Base-by-base conservation (phyloP, 2,797 vertebrate genomes). In the Sylvilagus floridanus region DNA sequence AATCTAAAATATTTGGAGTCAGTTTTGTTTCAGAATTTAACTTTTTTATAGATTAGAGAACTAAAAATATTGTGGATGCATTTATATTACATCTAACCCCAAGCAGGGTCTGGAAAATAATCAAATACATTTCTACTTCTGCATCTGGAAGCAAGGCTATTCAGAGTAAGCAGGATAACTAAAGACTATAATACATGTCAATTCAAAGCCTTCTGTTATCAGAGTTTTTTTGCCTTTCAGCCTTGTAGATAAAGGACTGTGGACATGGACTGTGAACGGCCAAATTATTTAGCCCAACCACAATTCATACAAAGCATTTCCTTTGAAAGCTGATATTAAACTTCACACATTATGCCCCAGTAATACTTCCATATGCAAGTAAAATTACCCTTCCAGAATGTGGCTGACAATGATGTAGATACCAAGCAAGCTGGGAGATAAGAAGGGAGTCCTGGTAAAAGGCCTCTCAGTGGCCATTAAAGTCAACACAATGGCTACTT, bases 291-390 rank as follows among this genome's bases (percentile, higher is more conserved):
- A 69, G 60, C 30, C 52, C 76, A 79, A 69, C 1, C 79, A 21
- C 65, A 93, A 66, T 88, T 77, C 91, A 85, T 47, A 66, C 24
- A 84, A 90, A 93, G 88, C 57, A 73, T 66, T 73, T 91, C 72
- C 81, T 84, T 37, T 89, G 83, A 88, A 93, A 84, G 69, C 62
- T 66, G 52, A 63, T 63, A 92, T 71, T 78, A 69, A 88, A 73
- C 21, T 13, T 57, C 60, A 68, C 30, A 66, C 7, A 75, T 73
- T 73, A 84, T 35, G 30, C 75, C 7, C 0, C n/a, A 68, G 92
- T 78, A 62, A 72, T 14, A 16, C 17, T 75, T 68, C 54, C 54
- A 47, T 17, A 65, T 37, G 22, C 28, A 72, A 85, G 28, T 24
- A 57, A 50, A 76, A 88, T 14, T 54, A 63, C 26, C 63, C 50